phyloP scores from a whole-genome alignment of 2,888 invertebrate species.

The Epistrophella euchroma region DNA sequence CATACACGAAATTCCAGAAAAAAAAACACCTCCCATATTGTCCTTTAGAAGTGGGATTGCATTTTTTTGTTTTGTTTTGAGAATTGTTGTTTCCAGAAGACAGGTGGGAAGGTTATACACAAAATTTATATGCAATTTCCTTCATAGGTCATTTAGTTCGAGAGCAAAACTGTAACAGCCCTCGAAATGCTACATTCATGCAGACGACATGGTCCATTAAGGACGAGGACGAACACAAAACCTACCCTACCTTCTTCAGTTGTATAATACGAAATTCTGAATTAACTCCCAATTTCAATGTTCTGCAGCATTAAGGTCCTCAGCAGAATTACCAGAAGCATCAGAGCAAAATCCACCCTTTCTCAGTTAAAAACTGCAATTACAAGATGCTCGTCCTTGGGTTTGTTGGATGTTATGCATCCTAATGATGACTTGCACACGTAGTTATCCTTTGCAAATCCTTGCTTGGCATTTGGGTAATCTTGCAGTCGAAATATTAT shows the following conservation, averaged over 20 bases:
- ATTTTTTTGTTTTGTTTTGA: slow-evolving; percentile 8
- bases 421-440: slow-evolving; percentile 62
- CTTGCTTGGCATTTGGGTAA: slow-evolving; percentile 62
- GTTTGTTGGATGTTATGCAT: slow-evolving; percentile 29
- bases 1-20: slow-evolving; percentile 13
- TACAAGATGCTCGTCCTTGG: slow-evolving; percentile 56
- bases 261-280: slow-evolving; percentile 30
- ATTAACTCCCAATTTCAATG: slow-evolving; percentile 65
- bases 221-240: slow-evolving; percentile 31
- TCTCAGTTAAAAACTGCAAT: slow-evolving; percentile 48
- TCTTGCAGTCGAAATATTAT: slow-evolving; percentile 62
- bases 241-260: background rate
- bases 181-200: slow-evolving; percentile 44
- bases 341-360: background rate
- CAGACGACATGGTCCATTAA: slow-evolving; percentile 62
- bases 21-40: slow-evolving; percentile 40
- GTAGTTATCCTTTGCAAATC: slow-evolving; percentile 55
- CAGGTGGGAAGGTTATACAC: slow-evolving; percentile 31
- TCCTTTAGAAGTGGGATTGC: slow-evolving; percentile 36
- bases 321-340: background rate
- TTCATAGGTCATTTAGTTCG: slow-evolving; percentile 66
- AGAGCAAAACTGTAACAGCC: slow-evolving; percentile 39
- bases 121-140: slow-evolving; percentile 72
- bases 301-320: background rate
- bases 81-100: slow-evolving; percentile 19